phyloP scores from a whole-genome alignment of 2,888 invertebrate species.

The Deilephila elpenor region DNA sequence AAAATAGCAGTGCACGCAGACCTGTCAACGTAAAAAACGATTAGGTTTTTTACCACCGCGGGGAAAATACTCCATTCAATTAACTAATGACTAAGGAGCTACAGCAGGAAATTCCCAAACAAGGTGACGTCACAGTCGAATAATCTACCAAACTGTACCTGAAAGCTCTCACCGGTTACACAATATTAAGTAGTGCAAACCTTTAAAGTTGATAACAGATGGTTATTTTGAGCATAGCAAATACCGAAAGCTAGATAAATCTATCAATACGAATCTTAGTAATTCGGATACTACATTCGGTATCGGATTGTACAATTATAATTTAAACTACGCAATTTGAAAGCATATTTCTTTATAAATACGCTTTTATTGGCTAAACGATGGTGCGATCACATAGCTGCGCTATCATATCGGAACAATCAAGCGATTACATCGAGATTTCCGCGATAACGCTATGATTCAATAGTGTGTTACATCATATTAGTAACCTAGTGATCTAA shows the following conservation, averaged over 20 bases:
- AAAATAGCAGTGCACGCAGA: no score
- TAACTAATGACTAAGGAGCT: background rate
- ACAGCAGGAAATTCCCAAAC: background rate
- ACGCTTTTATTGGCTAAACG: background rate
- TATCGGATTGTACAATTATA: no score
- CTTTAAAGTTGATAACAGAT: background rate
- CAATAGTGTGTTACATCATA: background rate
- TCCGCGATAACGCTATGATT: conserved; percentile 5
- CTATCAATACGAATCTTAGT: no score
- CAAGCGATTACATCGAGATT: background rate
- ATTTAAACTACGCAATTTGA: no score
- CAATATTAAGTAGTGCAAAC: background rate
- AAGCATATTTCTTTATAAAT: background rate
- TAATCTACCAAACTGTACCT: background rate
- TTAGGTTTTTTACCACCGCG: background rate
- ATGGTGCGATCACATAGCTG: background rate
- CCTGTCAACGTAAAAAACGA: background rate
- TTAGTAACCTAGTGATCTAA: background rate
- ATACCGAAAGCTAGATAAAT: no score
- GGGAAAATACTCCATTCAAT: conserved; percentile 1
- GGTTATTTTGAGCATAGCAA: no score
- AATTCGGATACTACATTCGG: no score
- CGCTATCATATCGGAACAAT: background rate
- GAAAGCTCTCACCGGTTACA: background rate
- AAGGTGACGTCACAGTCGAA: background rate